Conservation (phyloP, 2,113 vertebrate genomes). For the Pipa parva region DNA sequence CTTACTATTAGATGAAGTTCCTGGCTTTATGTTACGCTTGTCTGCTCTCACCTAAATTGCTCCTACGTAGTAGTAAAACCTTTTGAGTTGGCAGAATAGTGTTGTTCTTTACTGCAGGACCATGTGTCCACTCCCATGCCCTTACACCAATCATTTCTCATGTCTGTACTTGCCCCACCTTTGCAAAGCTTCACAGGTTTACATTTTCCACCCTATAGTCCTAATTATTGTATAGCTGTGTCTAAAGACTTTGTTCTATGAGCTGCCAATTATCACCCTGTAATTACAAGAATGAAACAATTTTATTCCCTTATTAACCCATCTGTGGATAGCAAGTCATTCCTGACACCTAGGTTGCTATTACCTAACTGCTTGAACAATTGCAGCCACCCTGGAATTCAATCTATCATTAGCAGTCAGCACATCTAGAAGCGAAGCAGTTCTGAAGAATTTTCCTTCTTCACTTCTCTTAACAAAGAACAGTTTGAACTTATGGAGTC, state of each 20-base stretch:
- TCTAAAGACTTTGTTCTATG: slow-evolving; percentile 35
- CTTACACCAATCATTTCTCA: slow-evolving; percentile 49
- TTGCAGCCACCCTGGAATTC: too few species aligned
- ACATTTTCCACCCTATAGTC: slow-evolving; percentile 16
- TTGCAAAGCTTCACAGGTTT: slow-evolving; percentile 35
- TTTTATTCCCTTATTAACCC: slow-evolving; percentile 47
- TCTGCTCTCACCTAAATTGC: slow-evolving; percentile 29
- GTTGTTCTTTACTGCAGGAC: slow-evolving; percentile 21
- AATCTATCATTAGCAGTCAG: neutral
- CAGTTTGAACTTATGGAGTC: neutral
- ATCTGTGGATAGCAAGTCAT: slow-evolving; percentile 9
- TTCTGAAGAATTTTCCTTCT: slow-evolving; percentile 44
- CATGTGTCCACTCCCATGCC: slow-evolving; percentile 36
- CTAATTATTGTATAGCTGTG: slow-evolving; percentile 27
- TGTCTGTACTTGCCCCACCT: slow-evolving; percentile 47
- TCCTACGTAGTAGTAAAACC: slow-evolving; percentile 38
- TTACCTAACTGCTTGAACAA: neutral
- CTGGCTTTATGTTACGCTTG: slow-evolving; percentile 47
- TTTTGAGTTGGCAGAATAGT: slow-evolving; percentile 30
- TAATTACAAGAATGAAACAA: slow-evolving; percentile 45
- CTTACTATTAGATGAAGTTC: neutral
- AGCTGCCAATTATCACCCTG: slow-evolving; percentile 43
- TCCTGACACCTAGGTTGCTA: neutral
- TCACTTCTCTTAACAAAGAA: slow-evolving; percentile 23
- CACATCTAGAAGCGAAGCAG: neutral